Percentiles rank a stretch among this genome's conserved stretches.
Evolutionary conservation across 2,888 invertebrate genomes (phyloP).

Genomic region (Meghimatium bilineatum): DNA sequence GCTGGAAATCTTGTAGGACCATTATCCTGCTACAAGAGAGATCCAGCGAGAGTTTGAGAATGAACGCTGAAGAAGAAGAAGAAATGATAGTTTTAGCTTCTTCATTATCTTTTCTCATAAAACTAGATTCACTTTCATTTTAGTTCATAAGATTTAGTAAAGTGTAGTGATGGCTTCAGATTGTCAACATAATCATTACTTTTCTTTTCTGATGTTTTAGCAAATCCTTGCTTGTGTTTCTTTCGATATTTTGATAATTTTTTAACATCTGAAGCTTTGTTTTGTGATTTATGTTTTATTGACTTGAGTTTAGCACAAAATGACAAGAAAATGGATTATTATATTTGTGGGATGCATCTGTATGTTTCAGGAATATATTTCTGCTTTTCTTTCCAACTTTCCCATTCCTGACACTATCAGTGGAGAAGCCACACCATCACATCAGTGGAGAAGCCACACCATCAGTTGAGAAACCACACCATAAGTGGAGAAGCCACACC

Average conservation of each 20-base stretch:
- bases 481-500: too few species aligned
- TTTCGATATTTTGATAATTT: not conserved
- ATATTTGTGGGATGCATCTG: slow-evolving; percentile 36
- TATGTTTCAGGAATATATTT: slow-evolving; percentile 35
- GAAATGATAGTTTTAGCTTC: slow-evolving; percentile 34
- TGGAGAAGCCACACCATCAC: slow-evolving; percentile 30
- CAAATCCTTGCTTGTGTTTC: not conserved
- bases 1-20: too few species aligned
- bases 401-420: slow-evolving; percentile 26
- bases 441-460: too few species aligned
- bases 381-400: slow-evolving; percentile 43
- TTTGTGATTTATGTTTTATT: not conserved
- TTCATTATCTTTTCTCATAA: slow-evolving; percentile 43
- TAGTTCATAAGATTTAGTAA: slow-evolving; percentile 33
- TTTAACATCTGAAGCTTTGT: not conserved
- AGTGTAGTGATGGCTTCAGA: slow-evolving; percentile 22
- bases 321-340: slow-evolving; percentile 9
- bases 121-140: slow-evolving; percentile 33
- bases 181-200: slow-evolving; percentile 34
- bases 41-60: too few species aligned
- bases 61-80: too few species aligned
- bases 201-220: slow-evolving; percentile 14
- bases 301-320: not conserved
- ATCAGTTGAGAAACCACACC: too few species aligned
- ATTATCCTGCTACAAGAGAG: too few species aligned